These are phyloP conservation scores for Hipposideros larvatus DNA, from an alignment of 2,797 vertebrate genomes.

Conservation along the genomic window DNA sequence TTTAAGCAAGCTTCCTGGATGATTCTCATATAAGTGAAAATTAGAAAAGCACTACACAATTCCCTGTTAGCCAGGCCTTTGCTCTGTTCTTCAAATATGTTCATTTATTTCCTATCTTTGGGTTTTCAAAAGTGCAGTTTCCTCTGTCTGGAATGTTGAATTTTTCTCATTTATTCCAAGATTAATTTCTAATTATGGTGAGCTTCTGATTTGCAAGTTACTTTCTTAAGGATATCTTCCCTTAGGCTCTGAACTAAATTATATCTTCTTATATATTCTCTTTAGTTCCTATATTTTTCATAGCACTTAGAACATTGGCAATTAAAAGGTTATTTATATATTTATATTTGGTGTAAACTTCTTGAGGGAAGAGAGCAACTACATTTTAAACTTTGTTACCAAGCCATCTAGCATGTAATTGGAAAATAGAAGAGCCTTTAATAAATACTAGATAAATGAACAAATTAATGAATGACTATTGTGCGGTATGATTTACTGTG, in stretches of 20 bases:
- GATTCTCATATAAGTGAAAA: not conserved
- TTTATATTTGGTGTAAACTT: not conserved
- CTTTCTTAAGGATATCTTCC: not conserved
- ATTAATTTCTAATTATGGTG: conserved; percentile 55
- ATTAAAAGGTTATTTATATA: conserved; percentile 53
- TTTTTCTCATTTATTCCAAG: not conserved
- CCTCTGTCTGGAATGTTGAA: not conserved
- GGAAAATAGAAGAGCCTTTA: not conserved
- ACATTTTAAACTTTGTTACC: conserved; percentile 1
- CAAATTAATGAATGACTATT: not conserved
- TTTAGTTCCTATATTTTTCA: not conserved
- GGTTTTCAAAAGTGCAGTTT: not conserved
- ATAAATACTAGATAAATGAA: conserved; percentile 6
- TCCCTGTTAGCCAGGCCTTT: not conserved
- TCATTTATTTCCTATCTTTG: not conserved
- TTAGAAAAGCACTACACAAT: not conserved
- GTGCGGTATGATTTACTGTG: not conserved
- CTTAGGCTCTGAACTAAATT: not conserved
- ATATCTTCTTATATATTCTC: not conserved
- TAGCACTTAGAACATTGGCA: not conserved
- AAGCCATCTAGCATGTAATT: not conserved
- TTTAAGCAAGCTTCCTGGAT: not conserved
- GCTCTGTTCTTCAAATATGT: not conserved
- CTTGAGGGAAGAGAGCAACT: not conserved
- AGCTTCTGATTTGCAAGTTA: not conserved